phyloP scores from a whole-genome alignment of 2,888 invertebrate genomes.

The Erebia epiphron region DNA sequence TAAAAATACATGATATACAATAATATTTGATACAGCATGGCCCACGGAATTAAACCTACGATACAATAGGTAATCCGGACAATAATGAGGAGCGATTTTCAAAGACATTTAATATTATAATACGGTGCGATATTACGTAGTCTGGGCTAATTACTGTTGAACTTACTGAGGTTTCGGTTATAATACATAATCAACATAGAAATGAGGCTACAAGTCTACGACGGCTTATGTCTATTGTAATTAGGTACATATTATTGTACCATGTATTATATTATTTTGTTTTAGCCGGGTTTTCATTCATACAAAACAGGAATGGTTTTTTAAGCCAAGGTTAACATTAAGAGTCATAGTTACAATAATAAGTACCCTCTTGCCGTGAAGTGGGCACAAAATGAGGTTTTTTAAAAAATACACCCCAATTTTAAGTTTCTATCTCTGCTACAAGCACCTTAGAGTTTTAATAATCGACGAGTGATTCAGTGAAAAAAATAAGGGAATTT shows the following conservation, averaged over 20 bases:
- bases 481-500: no score
- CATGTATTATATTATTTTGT: not conserved
- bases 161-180: not conserved
- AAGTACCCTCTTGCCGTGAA: not conserved
- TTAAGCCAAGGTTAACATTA: not conserved
- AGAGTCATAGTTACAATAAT: not conserved
- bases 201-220: not conserved
- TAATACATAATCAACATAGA: not conserved
- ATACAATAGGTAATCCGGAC: no score
- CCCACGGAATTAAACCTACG: no score
- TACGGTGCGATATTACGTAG: no score
- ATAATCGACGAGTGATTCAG: no score
- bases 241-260: not conserved
- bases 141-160: not conserved
- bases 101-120: no score
- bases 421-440: no score
- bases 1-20: no score
- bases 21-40: no score
- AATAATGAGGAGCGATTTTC: no score
- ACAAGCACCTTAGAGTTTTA: no score
- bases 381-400: not conserved
- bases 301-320: not conserved
- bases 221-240: no score
- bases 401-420: not conserved
- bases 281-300: not conserved